A percentile compares a stretch with the other conserved stretches of the same genome.
Conservation (phyloP, 2,113 vertebrate genomes). For the Rhombomys opimus region DNA sequence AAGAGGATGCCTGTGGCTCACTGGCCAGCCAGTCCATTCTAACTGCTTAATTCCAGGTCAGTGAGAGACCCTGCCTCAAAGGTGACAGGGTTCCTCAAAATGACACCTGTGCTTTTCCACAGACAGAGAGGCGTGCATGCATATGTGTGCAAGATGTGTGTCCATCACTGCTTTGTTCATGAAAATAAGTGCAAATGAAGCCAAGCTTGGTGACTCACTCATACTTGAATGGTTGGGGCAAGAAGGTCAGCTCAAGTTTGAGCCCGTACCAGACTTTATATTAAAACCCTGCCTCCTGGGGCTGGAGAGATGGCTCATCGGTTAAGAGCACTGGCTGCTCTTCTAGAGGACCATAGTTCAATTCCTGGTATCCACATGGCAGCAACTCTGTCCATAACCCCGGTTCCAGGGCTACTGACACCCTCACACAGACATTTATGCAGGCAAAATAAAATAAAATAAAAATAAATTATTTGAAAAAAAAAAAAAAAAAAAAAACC, state of each 20-base stretch:
- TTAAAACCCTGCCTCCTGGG: neutral
- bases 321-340: no score
- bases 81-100: neutral
- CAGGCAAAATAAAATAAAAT: no score
- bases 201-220: neutral
- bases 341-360: no score
- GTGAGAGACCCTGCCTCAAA: neutral
- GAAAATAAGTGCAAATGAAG: neutral
- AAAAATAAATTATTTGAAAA: no score
- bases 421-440: no score
- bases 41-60: neutral
- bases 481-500: neutral
- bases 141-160: neutral
- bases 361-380: no score
- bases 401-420: no score
- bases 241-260: neutral
- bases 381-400: no score
- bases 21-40: no score
- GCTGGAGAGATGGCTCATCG: no score
- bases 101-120: neutral
- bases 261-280: neutral
- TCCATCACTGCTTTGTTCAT: neutral
- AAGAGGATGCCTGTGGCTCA: no score
- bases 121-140: neutral
- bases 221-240: neutral